Conservation (phyloP, 2,888 invertebrate genomes). For the Drosophila subquinaria region DNA sequence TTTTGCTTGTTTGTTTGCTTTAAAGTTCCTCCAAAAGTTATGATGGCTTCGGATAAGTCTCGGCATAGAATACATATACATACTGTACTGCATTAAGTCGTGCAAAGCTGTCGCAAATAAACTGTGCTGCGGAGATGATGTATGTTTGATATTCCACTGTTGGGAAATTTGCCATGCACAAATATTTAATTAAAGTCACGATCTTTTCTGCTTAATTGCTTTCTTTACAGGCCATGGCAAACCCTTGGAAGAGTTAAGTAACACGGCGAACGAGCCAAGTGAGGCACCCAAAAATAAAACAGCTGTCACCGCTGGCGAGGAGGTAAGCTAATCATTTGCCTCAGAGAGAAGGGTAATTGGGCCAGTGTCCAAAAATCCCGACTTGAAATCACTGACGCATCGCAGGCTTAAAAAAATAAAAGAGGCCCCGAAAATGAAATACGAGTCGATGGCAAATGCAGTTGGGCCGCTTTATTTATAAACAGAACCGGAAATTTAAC, state of each 20-base stretch:
- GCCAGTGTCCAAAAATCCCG: conserved; percentile 46
- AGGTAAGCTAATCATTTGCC: conserved; percentile 55
- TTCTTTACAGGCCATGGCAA: conserved; percentile 64
- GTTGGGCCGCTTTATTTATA: conserved; percentile 58
- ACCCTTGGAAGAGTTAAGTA: conserved; percentile 52
- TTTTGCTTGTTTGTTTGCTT: conserved; percentile 45
- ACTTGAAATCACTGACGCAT: conserved; percentile 49
- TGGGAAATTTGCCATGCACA: conserved; percentile 9
- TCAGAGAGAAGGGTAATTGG: conserved; percentile 48
- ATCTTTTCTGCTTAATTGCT: conserved; percentile 60
- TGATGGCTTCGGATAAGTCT: conserved; percentile 33
- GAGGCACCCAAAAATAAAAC: conserved; percentile 61
- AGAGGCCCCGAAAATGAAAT: conserved; percentile 47
- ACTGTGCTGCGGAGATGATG: neutral
- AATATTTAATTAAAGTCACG: conserved; percentile 26
- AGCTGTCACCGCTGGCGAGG: conserved; percentile 65
- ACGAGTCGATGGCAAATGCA: conserved; percentile 52
- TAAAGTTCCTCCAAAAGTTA: conserved; percentile 32
- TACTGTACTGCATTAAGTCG: too few relatives aligned
- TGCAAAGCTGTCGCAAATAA: conserved; percentile 34
- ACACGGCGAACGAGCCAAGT: conserved; percentile 56
- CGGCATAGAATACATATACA: neutral
- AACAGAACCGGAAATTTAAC: conserved; percentile 75
- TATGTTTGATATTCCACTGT: neutral
- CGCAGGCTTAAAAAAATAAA: conserved; percentile 24